Conservation (phyloP, 2,113 vertebrate genomes). For the Sturnira hondurensis region DNA sequence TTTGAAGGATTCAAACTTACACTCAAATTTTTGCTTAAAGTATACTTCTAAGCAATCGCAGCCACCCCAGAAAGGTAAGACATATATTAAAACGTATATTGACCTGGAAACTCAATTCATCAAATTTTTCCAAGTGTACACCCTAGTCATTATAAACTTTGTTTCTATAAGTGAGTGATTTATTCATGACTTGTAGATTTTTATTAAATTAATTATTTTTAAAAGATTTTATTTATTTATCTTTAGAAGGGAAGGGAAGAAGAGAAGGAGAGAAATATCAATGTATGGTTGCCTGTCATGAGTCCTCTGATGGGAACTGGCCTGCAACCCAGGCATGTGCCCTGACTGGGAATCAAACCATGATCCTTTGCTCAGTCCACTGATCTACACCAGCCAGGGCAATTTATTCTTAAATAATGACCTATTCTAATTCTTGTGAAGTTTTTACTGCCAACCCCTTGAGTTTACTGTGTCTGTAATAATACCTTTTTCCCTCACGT, state of each 20-base stretch:
- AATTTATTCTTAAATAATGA: background rate
- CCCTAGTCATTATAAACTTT: background rate
- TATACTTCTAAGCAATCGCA: background rate
- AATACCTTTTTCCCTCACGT: background rate
- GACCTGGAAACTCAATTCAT: background rate
- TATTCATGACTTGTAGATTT: background rate
- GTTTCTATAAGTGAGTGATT: background rate
- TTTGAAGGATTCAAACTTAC: background rate
- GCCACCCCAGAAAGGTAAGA: background rate
- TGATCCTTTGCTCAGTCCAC: too few species aligned
- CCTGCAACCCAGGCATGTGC: too few species aligned
- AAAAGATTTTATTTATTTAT: too few species aligned
- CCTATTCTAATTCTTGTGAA: background rate
- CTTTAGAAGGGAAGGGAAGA: too few species aligned
- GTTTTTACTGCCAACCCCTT: background rate
- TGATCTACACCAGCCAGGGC: too few species aligned
- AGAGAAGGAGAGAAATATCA: too few species aligned
- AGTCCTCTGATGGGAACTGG: too few species aligned
- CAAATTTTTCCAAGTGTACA: background rate
- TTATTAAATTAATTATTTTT: conserved; percentile 4
- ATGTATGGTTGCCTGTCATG: too few species aligned
- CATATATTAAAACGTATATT: background rate
- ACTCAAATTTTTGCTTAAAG: background rate
- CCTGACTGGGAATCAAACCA: too few species aligned
- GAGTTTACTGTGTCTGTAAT: background rate